Evolutionary conservation across 2,113 vertebrate species (phyloP), one percentile per base, ranked within the genome.

Genomic region (Chaetodon auriga): DNA sequence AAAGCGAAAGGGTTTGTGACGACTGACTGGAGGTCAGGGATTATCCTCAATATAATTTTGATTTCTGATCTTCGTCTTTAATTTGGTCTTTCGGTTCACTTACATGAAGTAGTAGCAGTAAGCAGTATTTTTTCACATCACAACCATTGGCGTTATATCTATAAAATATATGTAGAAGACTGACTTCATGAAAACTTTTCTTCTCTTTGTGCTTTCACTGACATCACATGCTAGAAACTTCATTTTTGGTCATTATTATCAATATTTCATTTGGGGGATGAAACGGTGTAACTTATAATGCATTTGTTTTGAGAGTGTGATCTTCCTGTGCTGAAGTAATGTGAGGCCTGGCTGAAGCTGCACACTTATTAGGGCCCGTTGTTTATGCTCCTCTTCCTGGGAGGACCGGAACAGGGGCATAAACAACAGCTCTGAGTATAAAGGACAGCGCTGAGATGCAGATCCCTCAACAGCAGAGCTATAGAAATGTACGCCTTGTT

Each of bases 401-500:
- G 80, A 79, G 78, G 53, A 63, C 36, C 54, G 55, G 43, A 35
- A 5, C 62, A 16, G 54, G 64, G 25, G 57, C 73, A 48, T 65
- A 65, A 81, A 65, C 43, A 57, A 65, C 66, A 45, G 16, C 57
- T 62, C 60, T 21, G 65, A 78, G 68, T 53, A 54, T 55, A 65
- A 71, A 88, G 77, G 80, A 75, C 70, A 80, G 62, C 76, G 79
- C 85, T 71, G 84, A 82, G 78, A 75, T 80, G 73, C 81, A 84
- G 70, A 85, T 90, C 75, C 75, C 79, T 90, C 88, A 90, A 85
- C 61, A 64, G 88, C 69, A 87, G 82, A 66, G 75, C 83, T 83
- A 87, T 88, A 87, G 89, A 90, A 93, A 94, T 63, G 82, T 83
- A 72, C 64, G 54, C 72, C 85, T 86, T 87, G 82, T 94, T 92